Evolutionary conservation across 1,140 invertebrate genomes (phyloP).

Genomic region (Bombyx mori): DNA sequence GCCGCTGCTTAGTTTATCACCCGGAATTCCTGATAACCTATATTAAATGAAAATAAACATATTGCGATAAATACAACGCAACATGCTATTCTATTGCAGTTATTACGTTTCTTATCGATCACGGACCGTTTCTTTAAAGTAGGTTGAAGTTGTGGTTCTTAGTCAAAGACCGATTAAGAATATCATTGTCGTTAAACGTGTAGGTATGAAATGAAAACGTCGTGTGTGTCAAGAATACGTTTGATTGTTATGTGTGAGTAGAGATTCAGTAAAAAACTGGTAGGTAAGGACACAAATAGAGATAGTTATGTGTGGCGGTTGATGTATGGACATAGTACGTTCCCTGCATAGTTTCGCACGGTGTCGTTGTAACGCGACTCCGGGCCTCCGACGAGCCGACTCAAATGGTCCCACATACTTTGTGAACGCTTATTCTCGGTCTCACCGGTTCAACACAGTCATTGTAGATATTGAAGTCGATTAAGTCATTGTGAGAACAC

Average conservation of each 20-base stretch:
- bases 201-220: background rate
- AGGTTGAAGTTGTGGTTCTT: no score
- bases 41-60: slow-evolving; percentile 54
- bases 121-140: no score
- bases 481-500: no score
- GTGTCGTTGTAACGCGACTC: slow-evolving; percentile 30
- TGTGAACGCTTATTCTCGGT: no score
- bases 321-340: slow-evolving; percentile 13
- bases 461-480: no score
- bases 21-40: slow-evolving; percentile 65
- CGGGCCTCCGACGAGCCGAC: background rate
- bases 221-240: background rate
- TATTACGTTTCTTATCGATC: slow-evolving; percentile 39
- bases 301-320: slow-evolving; percentile 20
- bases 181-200: background rate
- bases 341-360: slow-evolving; percentile 56
- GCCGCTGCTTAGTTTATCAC: slow-evolving; percentile 41
- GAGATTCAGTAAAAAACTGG: background rate
- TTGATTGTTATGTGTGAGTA: background rate
- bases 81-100: slow-evolving; percentile 43
- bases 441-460: no score
- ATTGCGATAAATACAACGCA: slow-evolving; percentile 51
- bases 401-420: no score
- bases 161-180: no score
- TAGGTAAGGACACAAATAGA: background rate